Evolutionary conservation across 2,888 invertebrate species (phyloP).

Genomic region (Temnothorax rugatulus): DNA sequence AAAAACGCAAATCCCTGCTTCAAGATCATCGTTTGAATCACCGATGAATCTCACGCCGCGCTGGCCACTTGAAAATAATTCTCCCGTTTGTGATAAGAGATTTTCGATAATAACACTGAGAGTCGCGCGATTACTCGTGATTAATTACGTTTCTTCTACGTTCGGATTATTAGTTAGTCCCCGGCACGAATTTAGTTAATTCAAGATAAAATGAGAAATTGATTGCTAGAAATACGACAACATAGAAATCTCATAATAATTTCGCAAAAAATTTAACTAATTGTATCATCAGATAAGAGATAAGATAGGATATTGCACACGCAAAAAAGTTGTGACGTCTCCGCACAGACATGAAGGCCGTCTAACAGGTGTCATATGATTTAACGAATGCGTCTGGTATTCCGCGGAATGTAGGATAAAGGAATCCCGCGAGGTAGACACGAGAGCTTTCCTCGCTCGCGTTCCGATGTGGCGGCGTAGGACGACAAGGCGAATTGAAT

Average conservation of each 20-base stretch:
- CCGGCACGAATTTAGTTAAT: not conserved
- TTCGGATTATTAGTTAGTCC: not conserved
- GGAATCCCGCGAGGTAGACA: not conserved
- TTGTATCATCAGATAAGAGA: not conserved
- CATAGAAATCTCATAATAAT: not conserved
- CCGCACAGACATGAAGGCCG: not conserved
- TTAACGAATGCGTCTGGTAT: constrained; percentile 25
- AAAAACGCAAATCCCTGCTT: not conserved
- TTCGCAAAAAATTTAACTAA: not conserved
- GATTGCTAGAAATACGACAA: not conserved
- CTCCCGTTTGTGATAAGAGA: constrained; percentile 16
- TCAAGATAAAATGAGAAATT: not conserved
- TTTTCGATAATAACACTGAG: not conserved
- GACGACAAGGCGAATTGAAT: constrained; percentile 27
- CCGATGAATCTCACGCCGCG: not conserved
- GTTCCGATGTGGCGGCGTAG: not conserved
- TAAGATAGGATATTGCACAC: not conserved
- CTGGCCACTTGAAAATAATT: constrained; percentile 20
- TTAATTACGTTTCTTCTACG: constrained; percentile 1
- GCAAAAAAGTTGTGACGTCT: not conserved
- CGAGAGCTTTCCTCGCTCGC: constrained; percentile 21
- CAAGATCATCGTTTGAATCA: constrained; percentile 10
- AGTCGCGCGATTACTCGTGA: constrained; percentile 13
- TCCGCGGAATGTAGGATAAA: constrained; percentile 15
- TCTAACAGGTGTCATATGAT: constrained; percentile 20